Percentiles rank a stretch among this genome's conserved stretches.
Evolutionary conservation across 1,140 invertebrate species (phyloP).

Genomic region (Drosophila sucinea): DNA sequence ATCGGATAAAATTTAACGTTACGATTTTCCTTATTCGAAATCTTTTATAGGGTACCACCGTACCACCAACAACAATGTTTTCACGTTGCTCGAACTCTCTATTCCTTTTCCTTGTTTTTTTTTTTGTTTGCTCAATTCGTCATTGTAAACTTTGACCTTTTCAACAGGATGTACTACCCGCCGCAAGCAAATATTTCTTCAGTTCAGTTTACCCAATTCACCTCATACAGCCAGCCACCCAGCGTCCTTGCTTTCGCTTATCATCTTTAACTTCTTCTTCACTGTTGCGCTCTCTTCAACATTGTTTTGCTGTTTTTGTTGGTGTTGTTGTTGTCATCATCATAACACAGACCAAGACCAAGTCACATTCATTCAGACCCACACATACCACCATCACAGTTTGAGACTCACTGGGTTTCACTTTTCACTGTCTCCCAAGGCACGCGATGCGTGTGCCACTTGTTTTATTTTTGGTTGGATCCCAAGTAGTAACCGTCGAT

Average conservation of each 20-base stretch:
- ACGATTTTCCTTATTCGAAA: no score
- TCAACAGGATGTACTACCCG: slow-evolving; percentile 49
- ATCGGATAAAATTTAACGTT: no score
- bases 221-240: neutral
- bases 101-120: slow-evolving; percentile 21
- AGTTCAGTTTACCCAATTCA: neutral
- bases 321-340: slow-evolving; percentile 41
- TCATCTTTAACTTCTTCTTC: slow-evolving; percentile 12
- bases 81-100: neutral
- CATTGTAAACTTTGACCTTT: slow-evolving; percentile 66
- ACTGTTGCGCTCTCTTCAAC: slow-evolving; percentile 25
- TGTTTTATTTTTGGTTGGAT: slow-evolving; percentile 56
- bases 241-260: slow-evolving; percentile 3
- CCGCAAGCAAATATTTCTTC: slow-evolving; percentile 33
- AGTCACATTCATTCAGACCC: neutral
- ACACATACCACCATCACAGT: slow-evolving; percentile 27
- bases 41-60: neutral
- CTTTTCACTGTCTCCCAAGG: slow-evolving; percentile 46
- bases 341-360: slow-evolving; percentile 13
- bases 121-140: slow-evolving; percentile 6
- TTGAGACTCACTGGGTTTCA: slow-evolving; percentile 69
- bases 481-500: slow-evolving; percentile 36
- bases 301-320: slow-evolving; percentile 21
- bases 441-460: slow-evolving; percentile 55
- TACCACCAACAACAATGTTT: no score